Percentiles rank a stretch among this genome's conserved stretches.
These are phyloP conservation scores for Crocidura indochinensis DNA, from an alignment of 2,797 vertebrate genomes.

Conservation along the genomic window DNA sequence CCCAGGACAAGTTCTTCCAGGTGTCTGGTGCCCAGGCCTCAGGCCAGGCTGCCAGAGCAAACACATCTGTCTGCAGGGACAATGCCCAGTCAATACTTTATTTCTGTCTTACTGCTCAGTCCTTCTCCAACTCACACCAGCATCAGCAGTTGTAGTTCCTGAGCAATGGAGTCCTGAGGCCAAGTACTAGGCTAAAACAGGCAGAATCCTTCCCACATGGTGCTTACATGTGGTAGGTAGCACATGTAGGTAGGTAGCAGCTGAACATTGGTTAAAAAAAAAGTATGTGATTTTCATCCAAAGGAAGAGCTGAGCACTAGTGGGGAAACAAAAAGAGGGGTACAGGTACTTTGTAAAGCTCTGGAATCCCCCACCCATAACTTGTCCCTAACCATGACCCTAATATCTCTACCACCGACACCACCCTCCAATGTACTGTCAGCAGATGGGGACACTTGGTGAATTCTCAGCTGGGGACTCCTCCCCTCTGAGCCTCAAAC, in stretches of 20 bases:
- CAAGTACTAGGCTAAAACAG: no score
- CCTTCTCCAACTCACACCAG: neutral
- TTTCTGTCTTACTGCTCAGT: neutral
- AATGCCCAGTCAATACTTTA: rapidly evolving
- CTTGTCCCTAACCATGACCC: no score
- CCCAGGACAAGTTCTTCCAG: neutral
- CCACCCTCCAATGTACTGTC: no score
- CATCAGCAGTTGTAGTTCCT: neutral
- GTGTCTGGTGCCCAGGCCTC: neutral
- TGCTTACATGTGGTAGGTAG: neutral
- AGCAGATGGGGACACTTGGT: no score
- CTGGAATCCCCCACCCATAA: no score
- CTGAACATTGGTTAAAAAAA: neutral
- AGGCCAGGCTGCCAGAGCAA: neutral
- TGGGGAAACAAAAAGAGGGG: neutral
- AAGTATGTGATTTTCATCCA: neutral
- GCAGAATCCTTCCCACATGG: neutral
- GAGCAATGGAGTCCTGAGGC: neutral
- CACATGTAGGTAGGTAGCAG: no score
- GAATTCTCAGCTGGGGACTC: neutral
- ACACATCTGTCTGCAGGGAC: neutral
- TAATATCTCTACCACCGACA: no score
- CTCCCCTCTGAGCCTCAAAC: neutral
- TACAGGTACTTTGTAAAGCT: neutral
- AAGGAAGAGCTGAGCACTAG: neutral